Percentiles rank a stretch among this genome's conserved stretches.
Conservation (phyloP, 2,888 invertebrate genomes). For the Liodrosophila aerea region DNA sequence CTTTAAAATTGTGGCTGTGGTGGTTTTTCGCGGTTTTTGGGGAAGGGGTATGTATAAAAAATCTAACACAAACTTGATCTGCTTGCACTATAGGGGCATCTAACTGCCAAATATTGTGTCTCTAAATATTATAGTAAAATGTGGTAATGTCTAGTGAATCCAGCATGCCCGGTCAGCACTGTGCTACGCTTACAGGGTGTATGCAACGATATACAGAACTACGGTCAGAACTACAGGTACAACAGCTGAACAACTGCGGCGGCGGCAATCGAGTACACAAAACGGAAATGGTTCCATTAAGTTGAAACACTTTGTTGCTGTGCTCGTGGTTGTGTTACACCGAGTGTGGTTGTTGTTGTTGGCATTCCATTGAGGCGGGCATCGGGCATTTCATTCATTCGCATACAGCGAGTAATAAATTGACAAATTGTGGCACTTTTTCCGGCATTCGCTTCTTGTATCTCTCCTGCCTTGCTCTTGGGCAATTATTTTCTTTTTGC, state of each 20-base stretch:
- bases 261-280: constrained; percentile 39
- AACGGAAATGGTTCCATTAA: constrained; percentile 64
- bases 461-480: constrained; percentile 1
- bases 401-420: constrained; percentile 53
- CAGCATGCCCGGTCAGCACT: too few species aligned
- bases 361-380: constrained; percentile 18
- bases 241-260: too few species aligned
- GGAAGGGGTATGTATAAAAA: too few species aligned
- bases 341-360: constrained; percentile 17
- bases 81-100: too few species aligned
- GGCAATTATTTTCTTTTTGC: constrained; percentile 13
- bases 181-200: constrained; percentile 7
- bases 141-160: too few species aligned
- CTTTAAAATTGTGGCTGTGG: too few species aligned
- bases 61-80: too few species aligned
- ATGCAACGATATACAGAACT: constrained; percentile 10
- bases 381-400: constrained; percentile 37
- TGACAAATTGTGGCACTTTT: constrained; percentile 36
- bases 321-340: constrained; percentile 6
- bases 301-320: constrained; percentile 33
- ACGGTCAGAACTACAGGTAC: constrained; percentile 38
- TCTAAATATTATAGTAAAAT: too few species aligned
- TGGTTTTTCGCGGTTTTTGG: too few species aligned
- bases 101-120: too few species aligned
- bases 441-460: not conserved